Conservation (phyloP, 1,140 invertebrate species). For the Phthorimaea operculella region DNA sequence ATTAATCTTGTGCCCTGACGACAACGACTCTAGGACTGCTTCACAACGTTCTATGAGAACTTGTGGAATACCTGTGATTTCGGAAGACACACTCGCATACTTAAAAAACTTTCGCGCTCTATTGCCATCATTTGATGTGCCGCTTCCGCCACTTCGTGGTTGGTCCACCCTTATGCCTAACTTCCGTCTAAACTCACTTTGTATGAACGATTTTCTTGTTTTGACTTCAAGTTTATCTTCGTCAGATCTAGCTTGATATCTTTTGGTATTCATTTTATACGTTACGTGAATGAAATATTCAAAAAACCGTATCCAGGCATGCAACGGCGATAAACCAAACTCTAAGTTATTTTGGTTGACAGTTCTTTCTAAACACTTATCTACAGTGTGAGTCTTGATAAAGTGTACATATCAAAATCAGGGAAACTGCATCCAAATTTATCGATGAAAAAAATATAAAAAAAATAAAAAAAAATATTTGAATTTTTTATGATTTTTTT, state of each 20-base stretch:
- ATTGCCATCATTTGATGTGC: conserved; percentile 38
- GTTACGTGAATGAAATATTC: too few species aligned
- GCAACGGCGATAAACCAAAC: neutral
- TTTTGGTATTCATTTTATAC: too few species aligned
- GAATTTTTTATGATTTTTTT: too few species aligned
- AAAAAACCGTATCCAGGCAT: too few species aligned
- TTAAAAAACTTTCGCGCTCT: conserved; percentile 32
- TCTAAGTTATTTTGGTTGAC: neutral
- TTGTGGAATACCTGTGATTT: conserved; percentile 31
- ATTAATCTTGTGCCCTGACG: neutral
- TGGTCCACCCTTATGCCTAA: neutral
- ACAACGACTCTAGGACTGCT: neutral
- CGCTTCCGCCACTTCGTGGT: conserved; percentile 13
- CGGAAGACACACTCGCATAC: conserved; percentile 20
- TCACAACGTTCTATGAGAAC: conserved; percentile 14
- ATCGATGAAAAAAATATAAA: too few species aligned
- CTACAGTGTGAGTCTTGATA: neutral
- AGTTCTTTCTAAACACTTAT: neutral
- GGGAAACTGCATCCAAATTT: too few species aligned
- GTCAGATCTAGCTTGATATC: too few species aligned
- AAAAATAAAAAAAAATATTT: too few species aligned
- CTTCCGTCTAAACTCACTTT: neutral
- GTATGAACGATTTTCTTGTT: too few species aligned
- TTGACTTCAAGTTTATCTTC: too few species aligned
- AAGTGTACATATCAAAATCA: too few species aligned